Percentiles rank a stretch among this genome's conserved stretches.
These are phyloP conservation scores for Dryadula phaetusa DNA, from an alignment of 2,888 invertebrate genomes.

Conservation along the genomic window DNA sequence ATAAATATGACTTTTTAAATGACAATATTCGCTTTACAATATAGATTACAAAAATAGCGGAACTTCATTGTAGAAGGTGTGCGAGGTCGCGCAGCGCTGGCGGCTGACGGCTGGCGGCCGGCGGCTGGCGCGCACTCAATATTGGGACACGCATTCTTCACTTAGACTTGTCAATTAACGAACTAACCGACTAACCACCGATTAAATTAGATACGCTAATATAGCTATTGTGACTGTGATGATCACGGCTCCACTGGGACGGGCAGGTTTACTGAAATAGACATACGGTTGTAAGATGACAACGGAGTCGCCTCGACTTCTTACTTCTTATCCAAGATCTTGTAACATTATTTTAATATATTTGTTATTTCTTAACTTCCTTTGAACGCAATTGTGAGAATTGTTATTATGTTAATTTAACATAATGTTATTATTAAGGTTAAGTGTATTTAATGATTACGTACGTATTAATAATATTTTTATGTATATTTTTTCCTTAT, in stretches of 20 bases:
- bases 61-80: background rate
- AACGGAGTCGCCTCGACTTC: too few relatives aligned
- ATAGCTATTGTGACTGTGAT: background rate
- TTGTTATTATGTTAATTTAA: background rate
- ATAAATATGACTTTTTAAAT: too few relatives aligned
- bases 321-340: background rate
- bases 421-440: constrained; percentile 4
- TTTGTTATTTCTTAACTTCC: background rate
- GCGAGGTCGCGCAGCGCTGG: background rate
- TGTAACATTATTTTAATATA: background rate
- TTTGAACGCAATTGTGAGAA: background rate
- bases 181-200: background rate
- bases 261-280: too few relatives aligned
- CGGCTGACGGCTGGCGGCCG: too few relatives aligned
- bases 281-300: too few relatives aligned
- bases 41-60: background rate
- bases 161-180: background rate
- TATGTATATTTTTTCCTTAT: background rate
- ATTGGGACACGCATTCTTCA: background rate
- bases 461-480: background rate
- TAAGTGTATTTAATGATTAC: background rate
- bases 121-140: background rate
- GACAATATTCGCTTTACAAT: background rate
- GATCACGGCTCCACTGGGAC: background rate
- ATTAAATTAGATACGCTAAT: background rate